A percentile compares a stretch with the other conserved stretches of the same genome.
phyloP scores from a whole-genome alignment of 2,113 vertebrate genomes.

The Gopherus evgoodei region DNA sequence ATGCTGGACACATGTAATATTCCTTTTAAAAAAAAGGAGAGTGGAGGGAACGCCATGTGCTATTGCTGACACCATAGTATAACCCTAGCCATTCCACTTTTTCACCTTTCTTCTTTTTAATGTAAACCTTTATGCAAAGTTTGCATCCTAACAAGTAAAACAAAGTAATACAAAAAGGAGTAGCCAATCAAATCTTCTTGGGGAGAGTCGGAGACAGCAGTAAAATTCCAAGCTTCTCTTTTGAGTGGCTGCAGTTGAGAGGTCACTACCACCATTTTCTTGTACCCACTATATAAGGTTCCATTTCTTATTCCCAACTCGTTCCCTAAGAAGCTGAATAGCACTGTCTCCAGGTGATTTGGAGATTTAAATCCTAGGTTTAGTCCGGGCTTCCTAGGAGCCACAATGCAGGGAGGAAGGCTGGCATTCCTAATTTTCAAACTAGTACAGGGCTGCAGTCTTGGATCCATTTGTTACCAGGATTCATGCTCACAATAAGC shows the following conservation, averaged over 20 bases:
- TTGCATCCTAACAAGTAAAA: not conserved
- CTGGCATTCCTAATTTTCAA: not conserved
- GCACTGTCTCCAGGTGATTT: not conserved
- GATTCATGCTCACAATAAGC: not conserved
- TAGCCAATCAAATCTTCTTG: not conserved
- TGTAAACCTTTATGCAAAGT: not conserved
- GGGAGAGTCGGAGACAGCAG: not conserved
- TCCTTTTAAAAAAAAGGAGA: not conserved
- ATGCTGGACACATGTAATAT: not conserved
- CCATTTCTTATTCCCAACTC: not conserved
- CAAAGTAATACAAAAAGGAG: not conserved
- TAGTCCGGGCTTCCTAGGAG: not conserved
- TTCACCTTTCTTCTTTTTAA: not conserved
- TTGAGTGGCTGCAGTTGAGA: not conserved
- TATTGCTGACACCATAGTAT: constrained; percentile 17
- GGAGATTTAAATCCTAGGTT: not conserved
- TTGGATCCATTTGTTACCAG: not conserved
- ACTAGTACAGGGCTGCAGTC: not conserved
- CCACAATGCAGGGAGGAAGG: not conserved
- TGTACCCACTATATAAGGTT: not conserved
- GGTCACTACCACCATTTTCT: not conserved
- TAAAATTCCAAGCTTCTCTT: not conserved
- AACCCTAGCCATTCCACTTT: not conserved
- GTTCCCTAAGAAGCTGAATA: not conserved
- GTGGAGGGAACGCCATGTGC: constrained; percentile 46